Conservation (phyloP, 2,797 vertebrate species). For the Monodelphis domestica region DNA sequence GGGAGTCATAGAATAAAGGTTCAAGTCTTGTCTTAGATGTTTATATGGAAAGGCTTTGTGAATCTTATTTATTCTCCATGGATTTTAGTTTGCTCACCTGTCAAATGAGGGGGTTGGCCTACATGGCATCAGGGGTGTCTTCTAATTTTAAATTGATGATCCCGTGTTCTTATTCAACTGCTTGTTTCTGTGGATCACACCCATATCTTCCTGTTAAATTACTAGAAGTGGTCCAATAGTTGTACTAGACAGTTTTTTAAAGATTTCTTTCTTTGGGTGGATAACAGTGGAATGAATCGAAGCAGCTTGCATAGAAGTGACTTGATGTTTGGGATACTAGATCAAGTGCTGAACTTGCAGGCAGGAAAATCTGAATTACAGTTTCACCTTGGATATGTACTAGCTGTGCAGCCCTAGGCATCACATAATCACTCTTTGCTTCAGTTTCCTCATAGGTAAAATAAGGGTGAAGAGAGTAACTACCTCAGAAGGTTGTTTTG, state of each 20-base stretch:
- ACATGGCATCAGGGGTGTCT: not conserved
- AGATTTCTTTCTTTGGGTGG: not conserved
- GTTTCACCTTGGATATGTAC: not conserved
- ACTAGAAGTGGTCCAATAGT: not conserved
- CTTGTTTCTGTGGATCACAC: not conserved
- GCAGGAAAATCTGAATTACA: not conserved
- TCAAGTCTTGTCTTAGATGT: not conserved
- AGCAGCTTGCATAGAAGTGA: not conserved
- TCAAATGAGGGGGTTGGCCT: not conserved
- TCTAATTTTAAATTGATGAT: not conserved
- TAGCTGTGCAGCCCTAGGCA: not conserved
- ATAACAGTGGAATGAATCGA: not conserved
- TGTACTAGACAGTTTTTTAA: not conserved
- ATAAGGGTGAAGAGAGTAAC: not conserved
- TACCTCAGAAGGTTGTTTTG: not conserved
- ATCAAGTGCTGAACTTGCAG: not conserved
- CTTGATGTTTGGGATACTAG: not conserved
- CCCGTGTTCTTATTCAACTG: not conserved
- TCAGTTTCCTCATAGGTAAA: not conserved
- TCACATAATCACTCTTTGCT: not conserved
- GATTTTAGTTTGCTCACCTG: not conserved
- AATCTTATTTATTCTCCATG: not conserved
- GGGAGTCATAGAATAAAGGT: not conserved
- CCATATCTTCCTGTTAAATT: not conserved
- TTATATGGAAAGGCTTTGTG: not conserved